phyloP scores from a whole-genome alignment of 2,113 vertebrate species.

The Nansenia antarctica region DNA sequence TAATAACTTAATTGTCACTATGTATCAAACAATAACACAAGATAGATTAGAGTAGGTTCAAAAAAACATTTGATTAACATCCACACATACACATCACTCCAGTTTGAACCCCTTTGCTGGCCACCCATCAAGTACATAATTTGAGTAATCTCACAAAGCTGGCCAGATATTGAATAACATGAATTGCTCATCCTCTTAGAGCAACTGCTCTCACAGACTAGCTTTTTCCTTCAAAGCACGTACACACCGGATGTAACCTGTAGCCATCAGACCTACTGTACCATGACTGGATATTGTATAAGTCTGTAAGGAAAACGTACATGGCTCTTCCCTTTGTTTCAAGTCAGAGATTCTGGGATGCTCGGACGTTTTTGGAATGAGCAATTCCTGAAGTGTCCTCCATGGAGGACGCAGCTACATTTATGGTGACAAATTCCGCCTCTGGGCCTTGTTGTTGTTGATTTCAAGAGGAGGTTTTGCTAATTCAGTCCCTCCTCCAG shows the following conservation, averaged over 20 bases:
- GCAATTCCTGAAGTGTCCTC: not conserved
- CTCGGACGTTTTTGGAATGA: not conserved
- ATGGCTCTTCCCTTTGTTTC: not conserved
- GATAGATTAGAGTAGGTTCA: slow-evolving; percentile 11
- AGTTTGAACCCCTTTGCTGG: slow-evolving; percentile 42
- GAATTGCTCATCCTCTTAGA: slow-evolving; percentile 36
- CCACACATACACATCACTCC: slow-evolving; percentile 10
- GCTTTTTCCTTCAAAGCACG: not conserved
- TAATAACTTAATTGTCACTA: too few species aligned
- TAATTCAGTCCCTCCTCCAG: not conserved
- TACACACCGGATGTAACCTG: not conserved
- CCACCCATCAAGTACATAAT: slow-evolving; percentile 66
- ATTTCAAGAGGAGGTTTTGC: slow-evolving; percentile 17
- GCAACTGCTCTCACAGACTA: slow-evolving; percentile 29
- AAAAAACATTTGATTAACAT: slow-evolving; percentile 20
- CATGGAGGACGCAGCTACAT: not conserved
- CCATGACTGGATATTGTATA: not conserved
- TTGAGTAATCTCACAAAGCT: slow-evolving; percentile 57
- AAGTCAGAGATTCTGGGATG: not conserved
- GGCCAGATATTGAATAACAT: slow-evolving; percentile 59
- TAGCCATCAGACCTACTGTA: not conserved
- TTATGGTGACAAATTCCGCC: not conserved
- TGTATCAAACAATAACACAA: too few species aligned
- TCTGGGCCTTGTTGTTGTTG: not conserved
- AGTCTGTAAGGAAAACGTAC: not conserved